These are phyloP conservation scores for Emmelina monodactyla DNA, from an alignment of 2,888 invertebrate genomes.

Conservation along the genomic window DNA sequence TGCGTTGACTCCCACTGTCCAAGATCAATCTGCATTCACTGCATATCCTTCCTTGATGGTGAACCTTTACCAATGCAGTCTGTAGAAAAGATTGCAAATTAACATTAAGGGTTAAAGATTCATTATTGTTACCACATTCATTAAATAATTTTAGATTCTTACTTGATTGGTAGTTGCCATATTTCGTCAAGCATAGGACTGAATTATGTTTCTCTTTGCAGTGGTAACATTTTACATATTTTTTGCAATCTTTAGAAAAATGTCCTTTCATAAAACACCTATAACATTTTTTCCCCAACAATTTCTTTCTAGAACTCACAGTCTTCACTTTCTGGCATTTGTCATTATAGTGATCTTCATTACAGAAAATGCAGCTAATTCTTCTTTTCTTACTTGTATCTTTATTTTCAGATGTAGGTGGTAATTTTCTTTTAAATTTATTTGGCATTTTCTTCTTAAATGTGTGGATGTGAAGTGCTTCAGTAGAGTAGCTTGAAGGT, in stretches of 20 bases:
- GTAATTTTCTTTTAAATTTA: neutral
- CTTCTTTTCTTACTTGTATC: neutral
- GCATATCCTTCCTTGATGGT: neutral
- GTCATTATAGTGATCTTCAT: neutral
- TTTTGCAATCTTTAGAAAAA: neutral
- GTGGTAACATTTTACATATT: neutral
- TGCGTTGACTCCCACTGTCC: conserved; percentile 8
- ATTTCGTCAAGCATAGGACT: neutral
- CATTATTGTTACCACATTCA: neutral
- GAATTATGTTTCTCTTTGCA: neutral
- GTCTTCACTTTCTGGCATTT: neutral
- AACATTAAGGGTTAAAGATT: neutral
- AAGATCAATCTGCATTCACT: neutral
- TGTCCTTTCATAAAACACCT: neutral
- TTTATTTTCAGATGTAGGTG: neutral
- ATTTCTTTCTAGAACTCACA: neutral
- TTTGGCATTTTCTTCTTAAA: neutral
- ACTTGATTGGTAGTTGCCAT: too few relatives aligned
- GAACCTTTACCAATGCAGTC: neutral
- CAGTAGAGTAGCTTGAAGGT: neutral
- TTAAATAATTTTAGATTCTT: neutral
- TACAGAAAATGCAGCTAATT: neutral
- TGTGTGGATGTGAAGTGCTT: neutral
- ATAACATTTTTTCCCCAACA: neutral
- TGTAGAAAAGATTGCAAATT: neutral